phyloP scores from a whole-genome alignment of 2,888 invertebrate genomes.

The Leucophora obtusa region DNA sequence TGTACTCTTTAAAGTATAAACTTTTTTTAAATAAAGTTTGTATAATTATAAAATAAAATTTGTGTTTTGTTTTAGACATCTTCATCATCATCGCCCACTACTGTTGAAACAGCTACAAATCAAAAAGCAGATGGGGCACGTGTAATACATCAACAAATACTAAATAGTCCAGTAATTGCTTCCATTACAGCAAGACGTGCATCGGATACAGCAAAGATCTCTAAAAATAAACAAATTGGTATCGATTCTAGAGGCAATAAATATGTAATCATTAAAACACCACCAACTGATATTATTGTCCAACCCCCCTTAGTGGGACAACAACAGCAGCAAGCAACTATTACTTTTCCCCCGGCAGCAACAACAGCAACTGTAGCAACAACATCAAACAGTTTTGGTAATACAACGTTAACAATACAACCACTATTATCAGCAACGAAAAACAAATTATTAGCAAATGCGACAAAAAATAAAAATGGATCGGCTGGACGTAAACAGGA shows the following conservation, averaged over 20 bases:
- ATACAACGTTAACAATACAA: constrained; percentile 50
- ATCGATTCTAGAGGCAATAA: constrained; percentile 76
- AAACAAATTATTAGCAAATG: constrained; percentile 28
- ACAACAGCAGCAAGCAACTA: constrained; percentile 38
- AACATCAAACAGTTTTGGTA: constrained; percentile 50
- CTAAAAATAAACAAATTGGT: constrained; percentile 68
- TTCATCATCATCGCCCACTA: neutral
- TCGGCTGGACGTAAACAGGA: constrained; percentile 31
- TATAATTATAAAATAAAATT: no score
- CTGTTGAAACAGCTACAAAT: neutral
- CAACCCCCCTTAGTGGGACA: constrained; percentile 37
- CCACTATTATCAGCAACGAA: constrained; percentile 29
- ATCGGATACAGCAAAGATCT: constrained; percentile 50
- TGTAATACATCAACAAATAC: constrained; percentile 61
- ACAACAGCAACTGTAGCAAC: constrained; percentile 35
- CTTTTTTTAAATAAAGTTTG: neutral
- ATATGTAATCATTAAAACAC: constrained; percentile 69
- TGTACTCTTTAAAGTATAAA: no score
- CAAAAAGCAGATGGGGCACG: constrained; percentile 45
- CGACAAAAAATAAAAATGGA: constrained; percentile 30
- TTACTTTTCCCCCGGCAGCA: constrained; percentile 7
- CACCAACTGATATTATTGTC: constrained; percentile 62
- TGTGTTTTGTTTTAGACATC: constrained; percentile 24
- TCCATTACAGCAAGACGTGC: constrained; percentile 6
- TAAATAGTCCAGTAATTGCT: constrained; percentile 51